Conservation (phyloP, 2,888 invertebrate genomes). For the Plebejus melissa region DNA sequence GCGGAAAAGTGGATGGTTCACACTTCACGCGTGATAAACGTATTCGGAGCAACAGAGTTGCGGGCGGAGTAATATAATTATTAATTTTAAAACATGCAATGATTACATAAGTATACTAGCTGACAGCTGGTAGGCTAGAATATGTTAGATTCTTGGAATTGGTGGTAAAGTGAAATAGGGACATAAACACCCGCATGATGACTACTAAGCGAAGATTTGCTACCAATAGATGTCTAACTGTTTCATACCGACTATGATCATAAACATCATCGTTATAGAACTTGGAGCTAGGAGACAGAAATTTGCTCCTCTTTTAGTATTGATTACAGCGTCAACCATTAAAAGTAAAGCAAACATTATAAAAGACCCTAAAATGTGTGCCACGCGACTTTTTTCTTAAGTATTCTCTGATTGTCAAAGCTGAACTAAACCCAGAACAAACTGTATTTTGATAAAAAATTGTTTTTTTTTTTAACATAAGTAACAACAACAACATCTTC, state of each 20-base stretch:
- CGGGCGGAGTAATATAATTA: not conserved
- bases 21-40: not conserved
- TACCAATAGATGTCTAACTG: not conserved
- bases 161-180: not conserved
- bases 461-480: not conserved
- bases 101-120: not conserved
- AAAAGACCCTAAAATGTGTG: not conserved
- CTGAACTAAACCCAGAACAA: not conserved
- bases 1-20: too few species aligned
- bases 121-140: not conserved
- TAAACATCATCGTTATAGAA: not conserved
- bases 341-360: not conserved
- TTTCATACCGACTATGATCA: not conserved
- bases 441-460: not conserved
- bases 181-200: conserved; percentile 1
- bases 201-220: not conserved
- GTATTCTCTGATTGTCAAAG: too few species aligned
- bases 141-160: not conserved
- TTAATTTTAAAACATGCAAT: not conserved
- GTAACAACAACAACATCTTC: not conserved
- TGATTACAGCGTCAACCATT: not conserved
- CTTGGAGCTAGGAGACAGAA: not conserved
- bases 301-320: not conserved
- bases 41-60: not conserved
- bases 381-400: too few species aligned